Evolutionary conservation across 1,140 invertebrate species (phyloP).

Genomic region (Cotesia vestalis): DNA sequence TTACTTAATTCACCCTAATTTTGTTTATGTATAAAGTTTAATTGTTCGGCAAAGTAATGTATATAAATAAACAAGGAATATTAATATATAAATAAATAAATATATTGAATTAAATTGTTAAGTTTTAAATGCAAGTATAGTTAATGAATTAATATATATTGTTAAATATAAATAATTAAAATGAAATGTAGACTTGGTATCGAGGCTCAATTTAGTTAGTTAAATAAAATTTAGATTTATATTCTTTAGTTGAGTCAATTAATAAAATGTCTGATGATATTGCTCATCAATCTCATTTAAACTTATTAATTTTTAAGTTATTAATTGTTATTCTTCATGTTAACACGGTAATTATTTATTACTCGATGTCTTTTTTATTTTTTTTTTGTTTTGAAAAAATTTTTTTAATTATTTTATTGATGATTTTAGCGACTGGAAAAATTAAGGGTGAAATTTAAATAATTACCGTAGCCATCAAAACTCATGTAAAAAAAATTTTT

Average conservation of each 20-base stretch:
- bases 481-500: too few relatives aligned
- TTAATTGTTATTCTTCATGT: too few relatives aligned
- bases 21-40: slow-evolving; percentile 7
- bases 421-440: too few relatives aligned
- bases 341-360: too few relatives aligned
- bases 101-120: slow-evolving; percentile 1
- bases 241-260: too few relatives aligned
- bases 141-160: slow-evolving; percentile 15
- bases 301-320: background rate
- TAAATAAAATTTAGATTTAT: slow-evolving; percentile 38
- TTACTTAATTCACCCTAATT: background rate
- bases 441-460: too few relatives aligned
- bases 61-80: slow-evolving; percentile 24
- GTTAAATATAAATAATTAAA: slow-evolving; percentile 39
- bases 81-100: slow-evolving; percentile 25
- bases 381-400: too few relatives aligned
- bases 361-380: too few relatives aligned
- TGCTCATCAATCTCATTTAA: slow-evolving; percentile 13
- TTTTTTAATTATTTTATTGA: too few relatives aligned
- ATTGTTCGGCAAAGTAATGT: background rate
- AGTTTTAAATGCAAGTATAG: background rate
- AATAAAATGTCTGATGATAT: background rate
- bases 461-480: too few relatives aligned
- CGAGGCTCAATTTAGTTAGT: slow-evolving; percentile 62
- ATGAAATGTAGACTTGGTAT: slow-evolving; percentile 53